These are phyloP conservation scores for Aphelocoma californica DNA, from an alignment of 2,797 vertebrate genomes.

Conservation along the genomic window DNA sequence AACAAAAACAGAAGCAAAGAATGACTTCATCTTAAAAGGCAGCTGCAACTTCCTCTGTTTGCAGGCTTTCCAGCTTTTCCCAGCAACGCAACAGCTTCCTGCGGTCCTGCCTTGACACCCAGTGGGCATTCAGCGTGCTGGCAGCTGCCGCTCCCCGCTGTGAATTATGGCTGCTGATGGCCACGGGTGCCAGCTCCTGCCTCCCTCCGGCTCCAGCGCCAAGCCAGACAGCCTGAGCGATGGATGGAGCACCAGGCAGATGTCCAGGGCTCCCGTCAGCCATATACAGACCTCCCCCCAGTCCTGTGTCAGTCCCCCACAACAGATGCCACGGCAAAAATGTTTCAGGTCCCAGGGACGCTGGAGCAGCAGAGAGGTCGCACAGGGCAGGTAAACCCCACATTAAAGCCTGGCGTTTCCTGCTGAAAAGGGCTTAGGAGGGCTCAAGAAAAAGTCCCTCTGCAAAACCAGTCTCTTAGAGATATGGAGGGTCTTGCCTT, in stretches of 20 bases:
- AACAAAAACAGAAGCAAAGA: slow-evolving; percentile 25
- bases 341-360: rapidly evolving
- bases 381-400: not conserved
- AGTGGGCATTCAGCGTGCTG: not conserved
- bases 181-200: not conserved
- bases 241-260: not conserved
- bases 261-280: not conserved
- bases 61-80: not conserved
- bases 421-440: not conserved
- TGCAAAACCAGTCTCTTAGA: not conserved
- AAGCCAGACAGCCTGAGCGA: not conserved
- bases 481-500: not conserved
- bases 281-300: rapidly evolving
- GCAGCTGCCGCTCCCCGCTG: not conserved
- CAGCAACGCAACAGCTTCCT: not conserved
- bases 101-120: slow-evolving; percentile 28
- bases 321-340: rapidly evolving
- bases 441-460: not conserved
- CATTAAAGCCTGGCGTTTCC: not conserved
- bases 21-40: slow-evolving; percentile 54
- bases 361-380: not conserved
- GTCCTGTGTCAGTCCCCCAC: rapidly evolving
- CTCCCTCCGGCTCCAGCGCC: rapidly evolving
- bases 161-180: not conserved
- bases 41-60: slow-evolving; percentile 18